A percentile compares a stretch with the other conserved stretches of the same genome.
These are phyloP conservation scores for Falcunculus frontatus DNA, from an alignment of 2,113 vertebrate species.

Conservation along the genomic window DNA sequence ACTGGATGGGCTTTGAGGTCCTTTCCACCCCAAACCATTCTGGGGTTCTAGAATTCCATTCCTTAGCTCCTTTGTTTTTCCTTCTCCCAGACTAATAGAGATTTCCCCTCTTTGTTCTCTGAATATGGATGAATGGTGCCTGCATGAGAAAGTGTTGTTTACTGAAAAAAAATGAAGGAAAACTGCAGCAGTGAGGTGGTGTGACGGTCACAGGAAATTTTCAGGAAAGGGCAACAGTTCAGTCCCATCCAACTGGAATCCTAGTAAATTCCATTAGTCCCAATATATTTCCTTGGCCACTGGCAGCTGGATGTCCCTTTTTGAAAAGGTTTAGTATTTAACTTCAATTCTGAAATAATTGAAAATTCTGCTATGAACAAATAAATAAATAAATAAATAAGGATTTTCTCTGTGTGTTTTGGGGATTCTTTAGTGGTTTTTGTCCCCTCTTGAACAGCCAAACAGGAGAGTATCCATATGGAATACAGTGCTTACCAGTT, in stretches of 20 bases:
- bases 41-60: neutral
- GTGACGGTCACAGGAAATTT: neutral
- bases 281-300: neutral
- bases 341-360: neutral
- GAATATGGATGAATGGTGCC: neutral
- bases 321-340: neutral
- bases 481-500: neutral
- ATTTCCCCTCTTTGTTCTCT: neutral
- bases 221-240: neutral
- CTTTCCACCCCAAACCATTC: neutral
- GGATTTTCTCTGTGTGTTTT: neutral
- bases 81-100: neutral
- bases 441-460: neutral
- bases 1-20: neutral
- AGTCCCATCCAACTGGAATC: neutral
- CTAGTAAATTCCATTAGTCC: neutral
- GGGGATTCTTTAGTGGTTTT: neutral
- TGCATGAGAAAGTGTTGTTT: neutral
- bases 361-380: neutral
- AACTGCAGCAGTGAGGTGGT: neutral
- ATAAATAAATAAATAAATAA: neutral
- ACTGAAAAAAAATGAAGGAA: neutral
- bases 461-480: rapidly evolving
- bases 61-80: neutral
- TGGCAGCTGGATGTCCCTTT: neutral